phyloP scores from a whole-genome alignment of 2,113 vertebrate species.

The Burhinus bistriatus region DNA sequence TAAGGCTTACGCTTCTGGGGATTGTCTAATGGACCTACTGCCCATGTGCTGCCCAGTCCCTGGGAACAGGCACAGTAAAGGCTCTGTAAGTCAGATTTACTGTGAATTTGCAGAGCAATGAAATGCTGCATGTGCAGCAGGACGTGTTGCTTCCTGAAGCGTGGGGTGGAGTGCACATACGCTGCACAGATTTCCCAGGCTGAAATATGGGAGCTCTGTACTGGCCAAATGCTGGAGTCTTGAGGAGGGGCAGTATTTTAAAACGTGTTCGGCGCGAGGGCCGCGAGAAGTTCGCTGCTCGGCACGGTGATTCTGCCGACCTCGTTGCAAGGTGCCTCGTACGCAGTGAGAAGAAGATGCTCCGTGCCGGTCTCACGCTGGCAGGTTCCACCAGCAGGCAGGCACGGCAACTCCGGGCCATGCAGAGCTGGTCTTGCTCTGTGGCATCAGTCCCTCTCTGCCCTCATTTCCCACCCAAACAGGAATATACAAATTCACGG shows the following conservation, averaged over 20 bases:
- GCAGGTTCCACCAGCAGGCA: not conserved
- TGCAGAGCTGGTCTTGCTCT: not conserved
- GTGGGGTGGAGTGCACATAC: slow-evolving; percentile 29
- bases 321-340: not conserved
- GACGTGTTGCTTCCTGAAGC: slow-evolving; percentile 48
- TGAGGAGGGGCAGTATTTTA: not conserved
- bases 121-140: slow-evolving; percentile 52
- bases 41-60: slow-evolving; percentile 55
- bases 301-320: not conserved
- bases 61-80: not conserved
- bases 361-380: not conserved
- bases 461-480: not conserved
- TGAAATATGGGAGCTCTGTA: not conserved
- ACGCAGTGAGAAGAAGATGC: not conserved
- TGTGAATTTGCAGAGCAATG: not conserved
- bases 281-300: not conserved
- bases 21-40: slow-evolving; percentile 11
- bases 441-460: not conserved
- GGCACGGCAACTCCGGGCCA: accelerated
- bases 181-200: slow-evolving; percentile 47
- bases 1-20: slow-evolving; percentile 18
- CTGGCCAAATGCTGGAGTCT: not conserved
- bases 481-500: not conserved
- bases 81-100: slow-evolving; percentile 46
- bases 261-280: not conserved